Base-by-base conservation (phyloP, 2,888 invertebrate genomes). In the Heteromyza rotundicornis region DNA sequence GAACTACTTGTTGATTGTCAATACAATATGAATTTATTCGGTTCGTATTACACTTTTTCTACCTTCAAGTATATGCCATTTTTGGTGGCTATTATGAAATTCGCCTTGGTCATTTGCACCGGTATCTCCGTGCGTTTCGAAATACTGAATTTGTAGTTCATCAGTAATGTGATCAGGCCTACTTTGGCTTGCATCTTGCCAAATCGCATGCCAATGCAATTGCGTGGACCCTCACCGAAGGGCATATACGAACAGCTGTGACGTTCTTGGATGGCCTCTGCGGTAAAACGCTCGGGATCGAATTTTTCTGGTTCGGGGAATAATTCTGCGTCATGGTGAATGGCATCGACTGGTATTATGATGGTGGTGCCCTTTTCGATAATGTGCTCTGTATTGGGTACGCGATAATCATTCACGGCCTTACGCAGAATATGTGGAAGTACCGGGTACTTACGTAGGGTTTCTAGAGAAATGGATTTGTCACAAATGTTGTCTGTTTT, bases 221-320 rank as follows among this genome's bases (percentile, higher is more conserved):
- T 78, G 1, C 81, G 71, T 0, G 79, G 81, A 17, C 82, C 82
- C 47, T 76, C 77, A 0, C 82, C 81, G 56, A 82, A 82, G 0
- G 81, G 78, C 12, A 82, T 61, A 64, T 74, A 81, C 0, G 76
- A 66, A 19, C 68, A 71, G 0, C 72, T 65, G 64, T 86, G 86
- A 55, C 87, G 76, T 27, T 82, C 82, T 0, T 82, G 77, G 57
- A 86, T 86, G 44, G 85, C 86, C 64, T 86, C 86, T 0, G 84
- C 79, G 0, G 83, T 78, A 73, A 89, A 89, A 65, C 89, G 82
- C 17, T 87, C 85, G 0, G 89, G 89, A 59, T 87, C 85, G 60
- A 89, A 89, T 22, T 81, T 84, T 2, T 87, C 84, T 0, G 90
- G 90, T 1, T 89, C 80, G 0, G 82, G 81, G 65, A 80, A 85